phyloP scores from a whole-genome alignment of 1,140 invertebrate species.

The Hermetia illucens region DNA sequence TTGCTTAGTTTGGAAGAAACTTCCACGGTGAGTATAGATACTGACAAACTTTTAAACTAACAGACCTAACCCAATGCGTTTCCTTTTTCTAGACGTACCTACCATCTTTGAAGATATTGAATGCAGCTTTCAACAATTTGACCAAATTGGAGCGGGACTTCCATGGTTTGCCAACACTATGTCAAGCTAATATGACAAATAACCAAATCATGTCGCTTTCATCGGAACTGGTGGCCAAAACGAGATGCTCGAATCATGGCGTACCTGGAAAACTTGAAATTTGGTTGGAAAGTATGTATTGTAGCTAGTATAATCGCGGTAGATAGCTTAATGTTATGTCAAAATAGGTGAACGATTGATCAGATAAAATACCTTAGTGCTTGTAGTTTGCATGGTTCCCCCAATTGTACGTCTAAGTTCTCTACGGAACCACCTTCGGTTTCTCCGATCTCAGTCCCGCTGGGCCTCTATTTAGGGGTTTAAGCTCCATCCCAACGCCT shows the following conservation, averaged over 20 bases:
- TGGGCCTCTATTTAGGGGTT: too few species aligned
- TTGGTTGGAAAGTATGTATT: slow-evolving; percentile 53
- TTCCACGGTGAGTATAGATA: slow-evolving; percentile 45
- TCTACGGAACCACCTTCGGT: too few species aligned
- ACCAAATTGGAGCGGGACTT: slow-evolving; percentile 59
- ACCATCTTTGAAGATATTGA: slow-evolving; percentile 55
- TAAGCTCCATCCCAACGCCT: too few species aligned
- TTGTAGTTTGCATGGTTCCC: too few species aligned
- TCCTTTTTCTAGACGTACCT: slow-evolving; percentile 50
- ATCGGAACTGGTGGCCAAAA: slow-evolving; percentile 58
- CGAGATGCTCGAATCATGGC: slow-evolving; percentile 57
- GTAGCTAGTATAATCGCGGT: not conserved
- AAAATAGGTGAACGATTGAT: not conserved
- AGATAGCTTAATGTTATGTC: not conserved
- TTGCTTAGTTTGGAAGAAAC: slow-evolving; percentile 60
- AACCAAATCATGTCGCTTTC: slow-evolving; percentile 57
- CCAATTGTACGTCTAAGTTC: too few species aligned
- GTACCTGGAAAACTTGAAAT: slow-evolving; percentile 60
- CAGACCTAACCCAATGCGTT: not conserved
- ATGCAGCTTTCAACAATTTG: slow-evolving; percentile 57
- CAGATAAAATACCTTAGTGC: not conserved
- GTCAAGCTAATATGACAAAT: slow-evolving; percentile 58
- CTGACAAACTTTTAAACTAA: not conserved
- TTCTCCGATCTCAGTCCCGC: too few species aligned
- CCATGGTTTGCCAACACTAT: slow-evolving; percentile 60